phyloP scores from a whole-genome alignment of 1,140 invertebrate species.

The Ceratitis capitata region DNA sequence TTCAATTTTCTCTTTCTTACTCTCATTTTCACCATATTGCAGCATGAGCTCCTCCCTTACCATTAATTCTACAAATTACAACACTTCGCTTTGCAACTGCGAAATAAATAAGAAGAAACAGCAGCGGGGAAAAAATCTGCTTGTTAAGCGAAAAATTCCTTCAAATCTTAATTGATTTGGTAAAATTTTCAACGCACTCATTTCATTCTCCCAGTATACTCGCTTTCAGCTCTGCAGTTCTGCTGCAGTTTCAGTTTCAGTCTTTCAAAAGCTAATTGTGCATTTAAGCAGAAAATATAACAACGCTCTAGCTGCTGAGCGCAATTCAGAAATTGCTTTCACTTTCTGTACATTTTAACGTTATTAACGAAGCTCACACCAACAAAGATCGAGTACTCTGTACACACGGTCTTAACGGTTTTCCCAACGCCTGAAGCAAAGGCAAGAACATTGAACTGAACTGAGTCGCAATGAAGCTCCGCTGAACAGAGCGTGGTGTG shows the following conservation, averaged over 20 bases:
- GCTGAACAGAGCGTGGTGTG: background rate
- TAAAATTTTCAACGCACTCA: background rate
- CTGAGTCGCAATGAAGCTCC: background rate
- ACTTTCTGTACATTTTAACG: background rate
- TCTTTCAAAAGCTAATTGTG: conserved; percentile 4
- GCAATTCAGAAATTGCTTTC: background rate
- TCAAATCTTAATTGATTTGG: background rate
- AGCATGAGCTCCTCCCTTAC: background rate
- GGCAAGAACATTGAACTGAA: background rate
- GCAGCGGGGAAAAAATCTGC: background rate
- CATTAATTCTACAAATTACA: background rate
- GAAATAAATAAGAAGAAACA: too few relatives aligned
- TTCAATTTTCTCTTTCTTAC: background rate
- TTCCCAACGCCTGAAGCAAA: background rate
- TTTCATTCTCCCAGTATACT: too few relatives aligned
- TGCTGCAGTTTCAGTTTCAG: background rate
- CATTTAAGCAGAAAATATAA: conserved; percentile 20
- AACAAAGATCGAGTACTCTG: background rate
- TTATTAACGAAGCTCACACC: background rate
- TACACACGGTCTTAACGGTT: background rate
- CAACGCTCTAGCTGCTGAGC: background rate
- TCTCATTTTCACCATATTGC: background rate
- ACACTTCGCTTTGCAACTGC: background rate
- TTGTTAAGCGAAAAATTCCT: background rate
- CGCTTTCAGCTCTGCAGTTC: background rate